Conservation (phyloP, 2,888 invertebrate species). For the Epinotia demarniana region DNA sequence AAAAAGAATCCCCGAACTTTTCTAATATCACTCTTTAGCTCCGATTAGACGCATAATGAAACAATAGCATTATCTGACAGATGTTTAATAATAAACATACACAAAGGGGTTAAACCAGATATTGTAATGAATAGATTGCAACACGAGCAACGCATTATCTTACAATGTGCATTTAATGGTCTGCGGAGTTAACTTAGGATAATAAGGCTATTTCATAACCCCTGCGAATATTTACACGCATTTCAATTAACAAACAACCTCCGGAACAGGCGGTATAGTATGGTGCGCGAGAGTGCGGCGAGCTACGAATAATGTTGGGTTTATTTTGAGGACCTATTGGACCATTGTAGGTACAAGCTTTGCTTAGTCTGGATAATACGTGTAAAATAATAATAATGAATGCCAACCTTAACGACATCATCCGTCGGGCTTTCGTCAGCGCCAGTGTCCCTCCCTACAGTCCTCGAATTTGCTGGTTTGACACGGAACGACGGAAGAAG, state of each 20-base stretch:
- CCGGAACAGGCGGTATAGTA: constrained; percentile 63
- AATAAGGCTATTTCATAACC: constrained; percentile 72
- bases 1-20: too few relatives aligned
- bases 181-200: constrained; percentile 44
- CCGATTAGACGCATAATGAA: neutral
- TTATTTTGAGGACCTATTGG: neutral
- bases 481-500: too few relatives aligned
- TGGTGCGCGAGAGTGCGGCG: constrained; percentile 58
- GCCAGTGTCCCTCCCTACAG: too few relatives aligned
- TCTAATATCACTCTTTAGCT: neutral
- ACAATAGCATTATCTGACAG: constrained; percentile 17
- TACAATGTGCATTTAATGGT: constrained; percentile 41
- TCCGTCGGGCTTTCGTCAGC: too few relatives aligned
- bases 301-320: constrained; percentile 54
- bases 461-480: too few relatives aligned
- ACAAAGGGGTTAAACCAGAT: constrained; percentile 29
- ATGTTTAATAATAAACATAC: constrained; percentile 19
- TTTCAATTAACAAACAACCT: constrained; percentile 78
- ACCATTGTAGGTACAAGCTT: too few relatives aligned
- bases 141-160: constrained; percentile 40
- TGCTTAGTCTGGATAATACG: too few relatives aligned
- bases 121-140: constrained; percentile 44
- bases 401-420: too few relatives aligned
- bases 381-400: too few relatives aligned
- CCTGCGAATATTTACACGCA: constrained; percentile 74